Base-by-base conservation (phyloP, 2,888 invertebrate genomes). In the Brenthis daphne region DNA sequence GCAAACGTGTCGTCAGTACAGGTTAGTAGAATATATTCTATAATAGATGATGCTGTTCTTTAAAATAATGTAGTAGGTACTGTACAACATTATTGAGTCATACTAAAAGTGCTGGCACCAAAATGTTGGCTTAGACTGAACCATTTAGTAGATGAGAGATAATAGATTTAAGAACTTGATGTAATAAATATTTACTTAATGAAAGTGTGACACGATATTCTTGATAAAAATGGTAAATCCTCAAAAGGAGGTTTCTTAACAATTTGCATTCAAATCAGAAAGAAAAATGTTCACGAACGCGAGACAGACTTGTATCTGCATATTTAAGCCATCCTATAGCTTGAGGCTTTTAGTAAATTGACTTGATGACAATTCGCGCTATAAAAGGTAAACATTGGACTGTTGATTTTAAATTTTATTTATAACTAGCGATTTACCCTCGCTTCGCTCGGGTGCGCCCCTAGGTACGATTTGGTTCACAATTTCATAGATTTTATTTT, bases 181-280 rank as follows among this genome's bases (percentile, higher is more conserved):
- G 12, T 13, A 57, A 64, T 71, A 68, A 63, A 65, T 65, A 68
- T 65, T 16, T 48, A 63, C 53, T 65, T 61, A 68, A 65, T 71
- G 61, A 29, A 54, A 58, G 6, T 29, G 55, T 56, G 29, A 53
- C 68, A 61, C 47, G 64, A 60, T 65, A 54, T 57, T 16, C 24
- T 48, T 16, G 43, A 64, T 58, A 71, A 60, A 70, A 69, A 71
- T 20, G 50, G 53, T 43, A 53, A 67, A 60, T 64, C 66, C 63
- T 67, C 69, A 70, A 58, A 70, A 69, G 55, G 69, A 57, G 64
- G 50, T 73, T 76, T 72, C 68, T 65, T 50, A 68, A 74, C 75
- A 77, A 83, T 83, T 84, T 82, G 76, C 81, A 82, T 83, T 77
- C 70, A 77, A 80, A 83, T 79, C 75, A 75, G 73, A 69, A 65